These are phyloP conservation scores for Lochmaea crataegi DNA, from an alignment of 2,888 invertebrate species.

Conservation along the genomic window DNA sequence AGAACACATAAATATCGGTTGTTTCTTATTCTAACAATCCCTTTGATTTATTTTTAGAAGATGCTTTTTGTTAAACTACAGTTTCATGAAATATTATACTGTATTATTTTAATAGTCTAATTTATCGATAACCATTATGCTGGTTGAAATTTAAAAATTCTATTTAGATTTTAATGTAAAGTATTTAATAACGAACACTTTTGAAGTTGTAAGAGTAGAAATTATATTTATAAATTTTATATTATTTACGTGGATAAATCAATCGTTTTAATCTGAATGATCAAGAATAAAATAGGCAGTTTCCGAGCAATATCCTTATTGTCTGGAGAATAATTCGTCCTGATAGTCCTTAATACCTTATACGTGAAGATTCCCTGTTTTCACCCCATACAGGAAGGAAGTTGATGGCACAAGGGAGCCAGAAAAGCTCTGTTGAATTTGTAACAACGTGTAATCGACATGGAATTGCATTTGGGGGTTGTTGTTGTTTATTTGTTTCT, in stretches of 20 bases:
- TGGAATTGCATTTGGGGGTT: slow-evolving; percentile 23
- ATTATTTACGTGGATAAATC: not conserved
- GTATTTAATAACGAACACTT: too few relatives aligned
- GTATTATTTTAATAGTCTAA: not conserved
- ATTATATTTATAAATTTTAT: not conserved
- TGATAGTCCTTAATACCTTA: slow-evolving; percentile 47
- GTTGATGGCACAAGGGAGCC: slow-evolving; percentile 41
- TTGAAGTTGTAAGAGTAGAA: too few relatives aligned
- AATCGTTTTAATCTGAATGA: slow-evolving; percentile 37
- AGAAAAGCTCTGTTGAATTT: slow-evolving; percentile 26
- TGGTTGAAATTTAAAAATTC: not conserved
- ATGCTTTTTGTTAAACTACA: not conserved
- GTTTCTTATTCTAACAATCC: slow-evolving; percentile 11
- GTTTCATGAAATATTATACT: not conserved
- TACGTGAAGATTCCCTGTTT: slow-evolving; percentile 48
- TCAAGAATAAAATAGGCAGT: slow-evolving; percentile 51
- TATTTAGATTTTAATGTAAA: not conserved
- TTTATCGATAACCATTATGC: not conserved
- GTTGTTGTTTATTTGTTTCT: slow-evolving; percentile 16
- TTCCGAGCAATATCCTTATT: slow-evolving; percentile 56
- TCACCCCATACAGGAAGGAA: slow-evolving; percentile 49
- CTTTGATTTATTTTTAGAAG: slow-evolving; percentile 28
- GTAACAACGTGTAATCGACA: slow-evolving; percentile 26
- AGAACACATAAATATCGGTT: slow-evolving; percentile 29
- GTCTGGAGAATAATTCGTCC: slow-evolving; percentile 49